Evolutionary conservation across 2,888 invertebrate genomes (phyloP), one percentile per base, ranked within the genome.

Genomic region (Lasioglossum oenotherae): DNA sequence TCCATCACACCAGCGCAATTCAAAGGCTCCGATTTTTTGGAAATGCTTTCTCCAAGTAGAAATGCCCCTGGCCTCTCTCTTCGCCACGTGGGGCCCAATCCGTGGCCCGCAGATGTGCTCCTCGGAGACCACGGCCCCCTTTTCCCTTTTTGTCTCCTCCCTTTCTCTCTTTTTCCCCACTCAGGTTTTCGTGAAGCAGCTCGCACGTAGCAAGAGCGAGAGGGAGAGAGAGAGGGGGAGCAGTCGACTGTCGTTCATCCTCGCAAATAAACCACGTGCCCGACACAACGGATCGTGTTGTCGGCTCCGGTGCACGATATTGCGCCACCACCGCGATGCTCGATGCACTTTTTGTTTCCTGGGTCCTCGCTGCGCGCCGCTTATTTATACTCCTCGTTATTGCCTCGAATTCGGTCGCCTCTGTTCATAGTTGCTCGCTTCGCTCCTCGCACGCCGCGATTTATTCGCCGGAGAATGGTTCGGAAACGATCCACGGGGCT

Each of bases 251-350:
- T 81, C 67, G 38, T 83, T 82, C 87, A 82, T 87, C 85, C 87
- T 87, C 78, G 84, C 89, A 90, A 91, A 91, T 89, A 92, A 89
- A 92, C 89, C 89, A 88, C 81, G 84, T 86, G 84, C 82, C 75
- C 44, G 78, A 79, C 72, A 74, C 81, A 80, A 81, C 64, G 81
- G 44, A 76, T 67, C 64, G 64, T 67, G 64, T 67, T 31, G 31
- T 44, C 84, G 77, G 73, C 82, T 81, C 81, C 75, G 60, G 75
- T 64, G 74, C 81, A 80, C 81, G 88, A 89, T 84, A 84, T 85
- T 41, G 69, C 76, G 23, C 86, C 87, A 85, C 86, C 87, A 53
- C 53, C 53, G 80, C 86, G 82, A 80, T 31, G 87, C 74, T 19
- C 44, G 64, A 81, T 49, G 76, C 73, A 64, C 67, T 78, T 84